Conservation (phyloP, 2,113 vertebrate genomes). For the Chionis minor region DNA sequence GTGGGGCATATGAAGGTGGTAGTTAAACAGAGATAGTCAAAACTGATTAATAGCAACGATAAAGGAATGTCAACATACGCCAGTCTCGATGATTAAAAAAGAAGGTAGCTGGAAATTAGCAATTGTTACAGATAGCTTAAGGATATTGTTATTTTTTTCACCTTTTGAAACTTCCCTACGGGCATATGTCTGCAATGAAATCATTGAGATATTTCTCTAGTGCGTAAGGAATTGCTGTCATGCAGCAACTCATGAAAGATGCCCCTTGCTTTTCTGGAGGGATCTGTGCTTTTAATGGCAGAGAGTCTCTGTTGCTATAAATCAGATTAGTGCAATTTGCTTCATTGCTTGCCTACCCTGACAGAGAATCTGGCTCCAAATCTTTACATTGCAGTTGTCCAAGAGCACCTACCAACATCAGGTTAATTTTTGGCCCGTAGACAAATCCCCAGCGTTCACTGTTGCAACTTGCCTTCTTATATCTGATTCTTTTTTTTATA, state of each 20-base stretch:
- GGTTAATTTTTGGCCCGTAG: constrained; percentile 32
- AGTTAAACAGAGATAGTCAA: constrained; percentile 34
- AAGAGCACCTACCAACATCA: neutral
- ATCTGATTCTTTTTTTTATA: neutral
- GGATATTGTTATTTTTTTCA: constrained; percentile 53
- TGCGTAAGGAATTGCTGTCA: neutral
- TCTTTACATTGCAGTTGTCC: neutral
- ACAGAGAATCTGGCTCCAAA: neutral
- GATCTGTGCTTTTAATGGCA: constrained; percentile 24
- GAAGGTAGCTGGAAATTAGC: constrained; percentile 57
- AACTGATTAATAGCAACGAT: constrained; percentile 36
- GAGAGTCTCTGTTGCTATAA: neutral
- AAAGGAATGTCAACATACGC: constrained; percentile 22
- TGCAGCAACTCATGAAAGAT: neutral
- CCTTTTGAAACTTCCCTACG: neutral
- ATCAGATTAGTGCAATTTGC: neutral
- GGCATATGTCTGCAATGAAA: constrained; percentile 34
- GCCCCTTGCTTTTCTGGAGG: constrained; percentile 11
- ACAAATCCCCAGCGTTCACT: constrained; percentile 37
- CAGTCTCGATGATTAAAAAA: constrained; percentile 41
- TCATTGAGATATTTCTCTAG: neutral
- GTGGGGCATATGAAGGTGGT: constrained; percentile 15
- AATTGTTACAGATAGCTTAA: constrained; percentile 51
- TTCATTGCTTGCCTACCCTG: neutral
- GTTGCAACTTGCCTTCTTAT: constrained; percentile 45